Percentiles rank a stretch among this genome's conserved stretches.
These are phyloP conservation scores for Tamandua tetradactyla DNA, from an alignment of 2,797 vertebrate genomes.

Conservation along the genomic window DNA sequence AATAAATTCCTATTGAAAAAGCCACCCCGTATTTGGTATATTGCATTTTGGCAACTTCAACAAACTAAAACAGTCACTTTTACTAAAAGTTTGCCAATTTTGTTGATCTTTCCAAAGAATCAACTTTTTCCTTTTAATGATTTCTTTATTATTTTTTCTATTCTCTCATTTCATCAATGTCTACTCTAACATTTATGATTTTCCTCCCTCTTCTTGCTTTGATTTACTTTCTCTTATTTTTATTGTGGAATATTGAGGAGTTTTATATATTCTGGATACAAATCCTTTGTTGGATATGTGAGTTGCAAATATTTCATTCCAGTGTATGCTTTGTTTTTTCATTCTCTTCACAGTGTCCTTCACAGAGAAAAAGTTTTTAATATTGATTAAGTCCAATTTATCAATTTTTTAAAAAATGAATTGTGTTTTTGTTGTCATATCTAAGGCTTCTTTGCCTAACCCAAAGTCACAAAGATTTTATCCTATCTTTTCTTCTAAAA, in stretches of 20 bases:
- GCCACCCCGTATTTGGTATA: too few relatives aligned
- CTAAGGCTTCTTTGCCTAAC: not conserved
- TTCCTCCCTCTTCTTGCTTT: not conserved
- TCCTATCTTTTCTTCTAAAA: slow-evolving; percentile 5
- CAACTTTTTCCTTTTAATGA: not conserved
- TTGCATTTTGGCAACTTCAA: too few relatives aligned
- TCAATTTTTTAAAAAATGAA: slow-evolving; percentile 25
- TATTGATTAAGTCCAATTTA: not conserved
- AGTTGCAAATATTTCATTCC: not conserved
- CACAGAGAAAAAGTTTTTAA: not conserved
- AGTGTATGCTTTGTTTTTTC: not conserved
- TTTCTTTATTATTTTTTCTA: not conserved
- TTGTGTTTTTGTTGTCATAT: not conserved
- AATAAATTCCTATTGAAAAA: too few relatives aligned
- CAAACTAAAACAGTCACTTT: not conserved
- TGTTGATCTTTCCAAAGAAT: not conserved
- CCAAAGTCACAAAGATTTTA: not conserved
- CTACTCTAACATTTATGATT: not conserved
- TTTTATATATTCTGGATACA: not conserved
- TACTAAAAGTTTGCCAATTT: not conserved
- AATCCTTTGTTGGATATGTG: not conserved
- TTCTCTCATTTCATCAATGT: not conserved
- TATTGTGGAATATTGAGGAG: not conserved
- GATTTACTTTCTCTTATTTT: not conserved
- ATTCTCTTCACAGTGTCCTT: not conserved